These are phyloP conservation scores for Lamprotornis superbus DNA, from an alignment of 2,113 vertebrate species.

Conservation along the genomic window DNA sequence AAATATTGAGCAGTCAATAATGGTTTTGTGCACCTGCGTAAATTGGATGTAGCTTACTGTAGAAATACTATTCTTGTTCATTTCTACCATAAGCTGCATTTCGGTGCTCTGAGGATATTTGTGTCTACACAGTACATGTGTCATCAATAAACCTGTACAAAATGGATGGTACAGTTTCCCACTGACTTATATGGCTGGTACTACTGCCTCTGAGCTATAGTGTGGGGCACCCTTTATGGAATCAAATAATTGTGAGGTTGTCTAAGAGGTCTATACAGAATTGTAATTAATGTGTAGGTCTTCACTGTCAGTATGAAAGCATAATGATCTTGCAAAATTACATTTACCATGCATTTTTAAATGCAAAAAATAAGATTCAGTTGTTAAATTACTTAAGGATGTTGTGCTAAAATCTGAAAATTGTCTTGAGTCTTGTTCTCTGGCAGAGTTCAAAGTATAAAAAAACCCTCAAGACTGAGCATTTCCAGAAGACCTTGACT, in stretches of 20 bases:
- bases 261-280: not conserved
- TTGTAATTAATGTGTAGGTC: not conserved
- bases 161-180: not conserved
- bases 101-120: not conserved
- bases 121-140: not conserved
- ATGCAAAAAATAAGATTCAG: not conserved
- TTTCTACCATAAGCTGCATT: not conserved
- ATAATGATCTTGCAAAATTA: not conserved
- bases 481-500: not conserved
- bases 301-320: not conserved
- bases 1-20: not conserved
- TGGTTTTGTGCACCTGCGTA: not conserved
- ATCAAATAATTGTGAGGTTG: not conserved
- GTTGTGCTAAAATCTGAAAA: not conserved
- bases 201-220: not conserved
- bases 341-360: not conserved
- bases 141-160: not conserved
- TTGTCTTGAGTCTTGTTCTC: not conserved
- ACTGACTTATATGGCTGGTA: not conserved
- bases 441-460: not conserved
- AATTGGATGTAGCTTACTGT: not conserved
- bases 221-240: not conserved
- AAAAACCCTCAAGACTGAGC: accelerated
- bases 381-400: not conserved
- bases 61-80: not conserved